phyloP scores from a whole-genome alignment of 2,888 invertebrate genomes.

The Leptopilina drosophilae region DNA sequence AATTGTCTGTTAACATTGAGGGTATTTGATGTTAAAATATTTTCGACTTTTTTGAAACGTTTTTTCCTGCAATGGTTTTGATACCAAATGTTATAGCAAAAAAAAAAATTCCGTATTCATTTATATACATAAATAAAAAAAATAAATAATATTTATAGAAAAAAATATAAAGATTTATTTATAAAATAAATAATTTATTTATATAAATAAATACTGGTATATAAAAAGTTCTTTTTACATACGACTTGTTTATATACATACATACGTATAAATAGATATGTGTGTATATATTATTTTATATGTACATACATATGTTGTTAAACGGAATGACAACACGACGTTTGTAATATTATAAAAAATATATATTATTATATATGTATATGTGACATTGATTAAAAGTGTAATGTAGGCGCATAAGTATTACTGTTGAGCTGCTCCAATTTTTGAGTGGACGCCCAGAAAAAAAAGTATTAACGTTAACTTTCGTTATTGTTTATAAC shows the following conservation, averaged over 20 bases:
- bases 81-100: slow-evolving; percentile 67
- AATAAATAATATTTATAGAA: too few species aligned
- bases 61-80: slow-evolving; percentile 68
- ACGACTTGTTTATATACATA: slow-evolving; percentile 65
- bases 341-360: slow-evolving; percentile 63
- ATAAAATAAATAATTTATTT: too few species aligned
- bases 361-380: slow-evolving; percentile 53
- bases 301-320: slow-evolving; percentile 60
- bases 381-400: slow-evolving; percentile 63
- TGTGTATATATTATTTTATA: slow-evolving; percentile 55
- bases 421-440: slow-evolving; percentile 66
- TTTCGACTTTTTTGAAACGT: slow-evolving; percentile 54
- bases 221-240: slow-evolving; percentile 65
- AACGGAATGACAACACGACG: slow-evolving; percentile 60
- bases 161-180: too few species aligned
- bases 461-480: slow-evolving; percentile 70
- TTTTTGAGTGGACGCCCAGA: slow-evolving; percentile 64
- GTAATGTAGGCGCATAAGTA: slow-evolving; percentile 62
- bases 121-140: slow-evolving; percentile 63
- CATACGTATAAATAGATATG: slow-evolving; percentile 58
- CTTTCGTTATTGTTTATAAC: slow-evolving; percentile 68
- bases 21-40: slow-evolving; percentile 46
- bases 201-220: too few species aligned
- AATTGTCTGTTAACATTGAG: slow-evolving; percentile 3
- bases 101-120: slow-evolving; percentile 49